These are phyloP conservation scores for Drosophila carrolli DNA, from an alignment of 1,140 invertebrate genomes.

Conservation along the genomic window DNA sequence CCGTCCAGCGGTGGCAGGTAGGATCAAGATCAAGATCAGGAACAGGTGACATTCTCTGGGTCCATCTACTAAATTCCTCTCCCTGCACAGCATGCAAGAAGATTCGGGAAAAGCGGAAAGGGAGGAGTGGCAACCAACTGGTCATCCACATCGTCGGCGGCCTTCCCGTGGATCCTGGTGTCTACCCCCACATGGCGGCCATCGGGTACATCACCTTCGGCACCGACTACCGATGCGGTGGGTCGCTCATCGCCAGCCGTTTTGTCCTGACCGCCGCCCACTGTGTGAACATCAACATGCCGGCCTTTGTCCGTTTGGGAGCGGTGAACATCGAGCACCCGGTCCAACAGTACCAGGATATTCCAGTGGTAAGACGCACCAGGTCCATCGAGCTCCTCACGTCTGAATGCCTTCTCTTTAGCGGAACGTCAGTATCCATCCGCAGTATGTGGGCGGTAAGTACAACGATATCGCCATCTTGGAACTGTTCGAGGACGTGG, in stretches of 20 bases:
- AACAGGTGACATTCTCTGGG: no score
- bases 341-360: conserved; percentile 37
- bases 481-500: conserved; percentile 49
- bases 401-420: not conserved
- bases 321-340: conserved; percentile 53
- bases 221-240: conserved; percentile 84
- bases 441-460: conserved; percentile 57
- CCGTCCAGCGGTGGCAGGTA: conserved; percentile 18
- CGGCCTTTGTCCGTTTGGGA: conserved; percentile 67
- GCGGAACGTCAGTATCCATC: conserved; percentile 55
- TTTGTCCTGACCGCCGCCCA: conserved; percentile 90
- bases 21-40: not conserved
- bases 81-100: conserved; percentile 38
- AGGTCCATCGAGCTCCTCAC: no score
- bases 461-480: conserved; percentile 77
- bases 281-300: conserved; percentile 86
- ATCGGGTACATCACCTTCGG: conserved; percentile 53
- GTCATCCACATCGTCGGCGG: conserved; percentile 70
- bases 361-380: conserved; percentile 35
- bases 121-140: conserved; percentile 1
- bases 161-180: conserved; percentile 49
- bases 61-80: not conserved
- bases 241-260: conserved; percentile 84
- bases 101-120: conserved; percentile 5
- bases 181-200: conserved; percentile 81